Base-by-base conservation (phyloP, 1,140 invertebrate genomes). In the Alviniconcha marisindica region DNA sequence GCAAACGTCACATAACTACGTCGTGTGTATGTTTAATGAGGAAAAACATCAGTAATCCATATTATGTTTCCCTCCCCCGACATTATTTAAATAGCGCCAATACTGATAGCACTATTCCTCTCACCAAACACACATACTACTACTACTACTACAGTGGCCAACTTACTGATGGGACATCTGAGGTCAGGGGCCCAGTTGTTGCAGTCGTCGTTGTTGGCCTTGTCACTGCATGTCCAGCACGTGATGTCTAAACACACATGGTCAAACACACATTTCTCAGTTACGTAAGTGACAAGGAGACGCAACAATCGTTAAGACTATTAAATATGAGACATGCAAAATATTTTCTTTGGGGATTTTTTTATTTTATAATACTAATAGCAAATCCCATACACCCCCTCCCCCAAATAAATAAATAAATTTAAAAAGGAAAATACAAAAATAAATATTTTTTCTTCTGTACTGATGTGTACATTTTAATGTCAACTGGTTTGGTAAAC, bases 171-270 rank as follows among this genome's bases (percentile, higher is more conserved):
- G 18, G 84, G 83, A 83, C 88, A 89, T 24, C 71, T 83, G 21
- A 87, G 85, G 48, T 89, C 83, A 3, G 88, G 88, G 18, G 88
- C 88, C 87, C 85, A 89, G 66, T 83, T 73, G 56, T 88, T 89
- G 80, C 88, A 89, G 24, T 81, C 83, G 18, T 73, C 80, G 81
- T 89, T 89, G 78, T 83, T 77, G 12, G 40, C 71, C 82, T 85
- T 89, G 33, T 82, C 73, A 33, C 74, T 84, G 77, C 88, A 88
- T 31, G 87, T 89, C 84, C 86, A 89, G 48, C 88, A 89, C 28
- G 87, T 89, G 21, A 89, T 77, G 51, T 76, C 88, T 89, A 71
- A 63, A 86, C 84, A 56, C 79, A 80, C 0, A 82, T 31, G n/a
- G 42, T n/a, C n/a, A n/a, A n/a, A n/a, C n/a, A n/a, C n/a, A n/a